Evolutionary conservation across 1,140 invertebrate genomes (phyloP), one percentile per base, ranked within the genome.

Genomic region (Asbolus verrucosus): DNA sequence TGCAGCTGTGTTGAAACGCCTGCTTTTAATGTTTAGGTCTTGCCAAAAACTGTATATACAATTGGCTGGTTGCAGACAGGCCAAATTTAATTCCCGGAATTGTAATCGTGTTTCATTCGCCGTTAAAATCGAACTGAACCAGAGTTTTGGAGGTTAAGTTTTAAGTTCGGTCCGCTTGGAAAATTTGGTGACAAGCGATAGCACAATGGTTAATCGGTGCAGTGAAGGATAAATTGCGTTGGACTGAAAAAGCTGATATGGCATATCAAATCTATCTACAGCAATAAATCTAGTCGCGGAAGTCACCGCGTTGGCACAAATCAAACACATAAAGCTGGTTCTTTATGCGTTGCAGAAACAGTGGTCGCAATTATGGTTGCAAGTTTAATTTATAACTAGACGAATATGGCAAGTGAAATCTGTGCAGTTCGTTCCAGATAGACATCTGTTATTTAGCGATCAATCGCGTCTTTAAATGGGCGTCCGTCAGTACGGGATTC

Each of bases 381-480:
- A 14, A 14, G 31, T 62, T 66, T 66, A 66, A 66, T 66, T 66
- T 66, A 66, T 27, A 66, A 24, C 63, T 50, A 5, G 21, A 50
- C 63, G 43, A 46, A 66, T 66, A 66, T 50, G 63, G 63, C 39
- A 50, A 66, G 63, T 66, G 63, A 66, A 66, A 66, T 50, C 63
- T 66, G 30, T 46, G 38, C 39, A 50, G 43, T 66, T 66, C 41
- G 63, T 66, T 66, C 63, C 39, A 66, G 63, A 66, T 66, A 66
- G 63, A 66, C 63, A 66, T 66, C 63, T 66, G 63, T 66, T 66
- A 38, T 62, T 41, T 19, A 39, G 18, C 61, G 33, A 38, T 41
- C 61, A 41, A 63, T 63, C 60, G 46, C 15, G 15, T 54, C 46
- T 54, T n/a, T 54, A 54, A 54, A 54, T 27, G 21, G 46, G 13